phyloP scores from a whole-genome alignment of 2,888 invertebrate genomes.

The Neoascia interrupta region DNA sequence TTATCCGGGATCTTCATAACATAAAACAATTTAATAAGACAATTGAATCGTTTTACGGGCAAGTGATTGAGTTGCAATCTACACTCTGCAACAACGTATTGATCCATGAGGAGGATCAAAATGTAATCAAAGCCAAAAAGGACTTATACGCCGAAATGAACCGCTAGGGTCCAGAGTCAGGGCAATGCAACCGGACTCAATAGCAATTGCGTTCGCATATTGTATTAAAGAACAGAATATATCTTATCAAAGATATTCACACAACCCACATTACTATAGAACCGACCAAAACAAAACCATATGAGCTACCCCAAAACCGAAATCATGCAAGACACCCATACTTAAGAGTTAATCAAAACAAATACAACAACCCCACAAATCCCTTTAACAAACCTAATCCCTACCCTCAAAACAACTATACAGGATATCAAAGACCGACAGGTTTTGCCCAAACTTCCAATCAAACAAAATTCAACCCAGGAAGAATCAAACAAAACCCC shows the following conservation, averaged over 20 bases:
- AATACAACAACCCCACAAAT: too few relatives aligned
- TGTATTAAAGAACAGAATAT: conserved; percentile 21
- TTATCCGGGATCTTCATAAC: conserved; percentile 57
- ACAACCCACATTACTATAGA: too few relatives aligned
- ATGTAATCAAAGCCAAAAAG: conserved; percentile 67
- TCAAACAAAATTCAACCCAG: too few relatives aligned
- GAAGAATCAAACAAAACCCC: too few relatives aligned
- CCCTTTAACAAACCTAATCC: too few relatives aligned
- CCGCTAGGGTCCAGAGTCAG: conserved; percentile 67
- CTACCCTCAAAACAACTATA: too few relatives aligned
- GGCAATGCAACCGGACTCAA: conserved; percentile 64
- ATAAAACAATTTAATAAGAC: conserved; percentile 42
- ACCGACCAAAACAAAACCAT: too few relatives aligned
- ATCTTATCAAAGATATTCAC: conserved; percentile 18
- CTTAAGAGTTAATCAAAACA: too few relatives aligned
- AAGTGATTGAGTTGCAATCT: conserved; percentile 68
- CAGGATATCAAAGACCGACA: too few relatives aligned
- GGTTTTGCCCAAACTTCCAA: too few relatives aligned
- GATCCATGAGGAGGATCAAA: conserved; percentile 60
- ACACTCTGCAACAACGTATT: conserved; percentile 63
- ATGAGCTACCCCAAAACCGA: too few relatives aligned
- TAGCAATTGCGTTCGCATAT: conserved; percentile 9
- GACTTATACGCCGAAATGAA: conserved; percentile 66
- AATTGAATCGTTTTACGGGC: conserved; percentile 65
- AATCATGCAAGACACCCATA: too few relatives aligned